These are phyloP conservation scores for Gymnoscopelus microlampas DNA, from an alignment of 2,797 vertebrate species.

Conservation along the genomic window DNA sequence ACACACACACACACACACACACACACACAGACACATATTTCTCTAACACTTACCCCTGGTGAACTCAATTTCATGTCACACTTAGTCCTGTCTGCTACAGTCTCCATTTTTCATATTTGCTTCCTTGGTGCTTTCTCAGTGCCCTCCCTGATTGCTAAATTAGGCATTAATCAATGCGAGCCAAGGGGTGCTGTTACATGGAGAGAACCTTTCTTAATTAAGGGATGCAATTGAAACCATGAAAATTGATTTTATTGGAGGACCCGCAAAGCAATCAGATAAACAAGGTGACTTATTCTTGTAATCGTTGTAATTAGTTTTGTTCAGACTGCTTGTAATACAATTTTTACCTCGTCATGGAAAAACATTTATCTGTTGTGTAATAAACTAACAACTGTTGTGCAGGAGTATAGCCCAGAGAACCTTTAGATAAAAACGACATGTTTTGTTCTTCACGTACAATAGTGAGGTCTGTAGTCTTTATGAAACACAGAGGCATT, in stretches of 20 bases:
- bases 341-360: conserved; percentile 1
- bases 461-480: no score
- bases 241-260: conserved; percentile 66
- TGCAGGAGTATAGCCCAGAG: neutral
- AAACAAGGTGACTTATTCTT: conserved; percentile 64
- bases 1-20: conserved; percentile 18
- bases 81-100: conserved; percentile 15
- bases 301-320: conserved; percentile 58
- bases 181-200: conserved; percentile 37
- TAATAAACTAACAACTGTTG: neutral
- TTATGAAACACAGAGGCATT: no score
- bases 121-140: conserved; percentile 8
- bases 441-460: no score
- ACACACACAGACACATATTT: conserved; percentile 20
- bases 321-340: conserved; percentile 14
- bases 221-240: conserved; percentile 64
- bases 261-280: conserved; percentile 56
- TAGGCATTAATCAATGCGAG: conserved; percentile 60
- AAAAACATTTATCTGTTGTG: conserved; percentile 22
- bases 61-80: conserved; percentile 30
- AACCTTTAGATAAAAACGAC: no score
- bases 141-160: conserved; percentile 40
- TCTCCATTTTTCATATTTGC: conserved; percentile 29
- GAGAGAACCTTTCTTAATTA: conserved; percentile 63
- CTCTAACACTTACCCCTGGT: conserved; percentile 36